phyloP scores from a whole-genome alignment of 2,888 invertebrate species.

The Deroplatys truncata region DNA sequence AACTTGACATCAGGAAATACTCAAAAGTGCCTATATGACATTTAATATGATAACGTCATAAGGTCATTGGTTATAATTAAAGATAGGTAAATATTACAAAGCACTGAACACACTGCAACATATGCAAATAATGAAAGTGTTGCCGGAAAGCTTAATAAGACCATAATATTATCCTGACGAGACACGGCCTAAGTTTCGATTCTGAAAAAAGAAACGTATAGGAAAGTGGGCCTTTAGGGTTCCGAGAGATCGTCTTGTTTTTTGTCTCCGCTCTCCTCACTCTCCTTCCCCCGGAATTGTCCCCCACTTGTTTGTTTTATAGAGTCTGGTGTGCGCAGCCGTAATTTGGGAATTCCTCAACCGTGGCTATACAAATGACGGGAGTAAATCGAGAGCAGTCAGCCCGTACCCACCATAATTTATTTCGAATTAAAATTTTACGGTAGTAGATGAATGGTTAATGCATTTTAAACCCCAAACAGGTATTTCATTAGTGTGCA shows the following conservation, averaged over 20 bases:
- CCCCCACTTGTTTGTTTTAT: not conserved
- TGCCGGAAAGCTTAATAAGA: too few species aligned
- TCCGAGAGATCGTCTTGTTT: not conserved
- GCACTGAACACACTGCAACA: too few species aligned
- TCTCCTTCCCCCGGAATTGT: not conserved
- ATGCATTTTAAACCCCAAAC: not conserved
- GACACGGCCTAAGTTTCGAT: too few species aligned
- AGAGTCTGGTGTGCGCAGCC: not conserved
- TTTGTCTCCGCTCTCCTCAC: not conserved
- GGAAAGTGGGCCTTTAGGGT: too few species aligned
- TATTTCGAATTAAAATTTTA: constrained; percentile 6
- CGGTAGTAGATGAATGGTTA: not conserved
- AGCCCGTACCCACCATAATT: not conserved
- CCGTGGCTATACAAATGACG: not conserved
- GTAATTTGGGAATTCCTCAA: not conserved
- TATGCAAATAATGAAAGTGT: too few species aligned
- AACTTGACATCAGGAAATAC: too few species aligned
- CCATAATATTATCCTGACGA: too few species aligned
- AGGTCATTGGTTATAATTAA: too few species aligned
- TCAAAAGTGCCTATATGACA: too few species aligned
- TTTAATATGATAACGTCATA: too few species aligned
- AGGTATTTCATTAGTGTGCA: not conserved
- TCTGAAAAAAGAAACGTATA: too few species aligned
- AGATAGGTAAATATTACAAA: too few species aligned
- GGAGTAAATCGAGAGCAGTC: not conserved